These are phyloP conservation scores for Andricus grossulariae DNA, from an alignment of 1,140 invertebrate species.

Conservation along the genomic window DNA sequence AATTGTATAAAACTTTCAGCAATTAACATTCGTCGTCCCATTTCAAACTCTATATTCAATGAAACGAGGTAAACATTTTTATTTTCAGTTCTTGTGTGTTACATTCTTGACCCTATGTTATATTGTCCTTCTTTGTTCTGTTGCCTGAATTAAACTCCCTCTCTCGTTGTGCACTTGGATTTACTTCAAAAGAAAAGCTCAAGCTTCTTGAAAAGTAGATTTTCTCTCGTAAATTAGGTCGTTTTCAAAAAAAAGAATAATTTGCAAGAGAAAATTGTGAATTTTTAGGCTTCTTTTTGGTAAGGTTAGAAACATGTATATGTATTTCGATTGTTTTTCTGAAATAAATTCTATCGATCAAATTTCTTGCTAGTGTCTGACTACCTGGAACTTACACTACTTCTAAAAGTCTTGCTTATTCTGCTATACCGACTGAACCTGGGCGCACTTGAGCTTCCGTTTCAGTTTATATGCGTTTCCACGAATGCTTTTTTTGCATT, in stretches of 20 bases:
- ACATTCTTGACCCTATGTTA: conserved; percentile 11
- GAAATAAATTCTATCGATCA: conserved; percentile 1
- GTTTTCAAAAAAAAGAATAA: background rate
- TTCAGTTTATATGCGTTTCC: conserved; percentile 28
- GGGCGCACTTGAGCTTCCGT: conserved; percentile 23
- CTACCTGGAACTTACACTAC: conserved; percentile 22
- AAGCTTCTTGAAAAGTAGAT: background rate
- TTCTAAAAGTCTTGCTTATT: conserved; percentile 27
- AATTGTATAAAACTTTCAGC: no score
- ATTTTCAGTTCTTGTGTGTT: conserved; percentile 10
- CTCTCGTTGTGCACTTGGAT: background rate
- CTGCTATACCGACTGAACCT: conserved; percentile 17
- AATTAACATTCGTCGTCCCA: background rate
- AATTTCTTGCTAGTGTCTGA: conserved; percentile 2
- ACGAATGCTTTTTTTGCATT: conserved; percentile 30
- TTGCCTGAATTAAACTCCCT: conserved; percentile 1
- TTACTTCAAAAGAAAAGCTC: conserved; percentile 6
- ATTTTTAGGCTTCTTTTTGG: no score
- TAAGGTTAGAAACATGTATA: no score
- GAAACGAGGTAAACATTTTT: background rate
- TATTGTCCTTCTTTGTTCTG: background rate
- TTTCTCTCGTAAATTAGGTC: background rate
- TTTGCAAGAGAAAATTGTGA: no score
- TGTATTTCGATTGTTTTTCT: background rate
- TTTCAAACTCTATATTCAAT: background rate